phyloP scores from a whole-genome alignment of 64 coral and sea anemone genomes.

The Actinia tenebrosa region DNA sequence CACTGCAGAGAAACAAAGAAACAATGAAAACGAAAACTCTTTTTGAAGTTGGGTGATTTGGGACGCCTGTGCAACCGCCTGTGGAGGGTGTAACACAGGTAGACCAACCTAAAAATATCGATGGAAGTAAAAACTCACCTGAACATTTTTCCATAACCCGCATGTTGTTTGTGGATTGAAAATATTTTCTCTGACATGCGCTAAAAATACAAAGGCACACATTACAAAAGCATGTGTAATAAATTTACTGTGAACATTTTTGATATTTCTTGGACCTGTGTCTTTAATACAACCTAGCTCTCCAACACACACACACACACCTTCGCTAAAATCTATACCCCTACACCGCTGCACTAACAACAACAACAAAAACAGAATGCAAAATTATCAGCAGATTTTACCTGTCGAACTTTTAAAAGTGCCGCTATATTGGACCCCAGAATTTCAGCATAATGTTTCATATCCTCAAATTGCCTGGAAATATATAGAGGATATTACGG shows the following conservation, averaged over 20 bases:
- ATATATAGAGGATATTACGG: neutral
- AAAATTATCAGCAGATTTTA: constrained; percentile 23
- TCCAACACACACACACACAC: no score
- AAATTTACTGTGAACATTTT: no score
- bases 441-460: constrained; percentile 92
- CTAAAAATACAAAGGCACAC: constrained; percentile 6
- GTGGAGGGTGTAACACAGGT: neutral
- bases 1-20: constrained; percentile 30
- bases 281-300: no score
- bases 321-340: no score
- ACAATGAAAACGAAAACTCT: neutral
- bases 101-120: neutral
- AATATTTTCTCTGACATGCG: constrained; percentile 79
- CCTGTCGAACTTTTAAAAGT: constrained; percentile 98
- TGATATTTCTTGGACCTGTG: no score
- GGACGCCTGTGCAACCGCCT: neutral
- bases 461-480: constrained; percentile 87
- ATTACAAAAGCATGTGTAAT: neutral
- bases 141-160: constrained; percentile 86
- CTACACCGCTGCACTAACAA: no score
- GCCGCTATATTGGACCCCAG: constrained; percentile 80
- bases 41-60: neutral
- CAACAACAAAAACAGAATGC: neutral
- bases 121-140: constrained; percentile 34
- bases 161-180: constrained; percentile 91